Percentiles rank a stretch among this genome's conserved stretches.
Evolutionary conservation across 92 coral and sea anemone species (phyloP).

Genomic region (Palythoa heliodiscus): DNA sequence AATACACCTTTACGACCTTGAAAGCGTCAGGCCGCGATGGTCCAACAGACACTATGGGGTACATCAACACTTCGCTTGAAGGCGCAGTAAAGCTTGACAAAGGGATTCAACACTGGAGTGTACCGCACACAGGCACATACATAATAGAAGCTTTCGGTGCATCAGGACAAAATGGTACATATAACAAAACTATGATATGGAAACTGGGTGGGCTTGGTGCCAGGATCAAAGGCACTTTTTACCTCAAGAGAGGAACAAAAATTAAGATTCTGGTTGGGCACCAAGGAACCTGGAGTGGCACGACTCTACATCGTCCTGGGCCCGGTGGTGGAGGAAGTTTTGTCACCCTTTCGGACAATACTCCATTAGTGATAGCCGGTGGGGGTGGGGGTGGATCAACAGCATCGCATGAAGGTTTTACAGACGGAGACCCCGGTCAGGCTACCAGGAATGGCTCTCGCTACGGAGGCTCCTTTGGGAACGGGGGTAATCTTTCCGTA

Average conservation of each 20-base stretch:
- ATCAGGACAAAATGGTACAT: slow-evolving; percentile 77
- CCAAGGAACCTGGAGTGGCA: slow-evolving; percentile 47
- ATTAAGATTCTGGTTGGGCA: slow-evolving; percentile 82
- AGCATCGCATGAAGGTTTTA: slow-evolving; percentile 7
- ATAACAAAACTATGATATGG: slow-evolving; percentile 23
- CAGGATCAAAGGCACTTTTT: slow-evolving; percentile 66
- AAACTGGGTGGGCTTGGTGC: slow-evolving; percentile 81
- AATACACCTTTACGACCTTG: slow-evolving; percentile 58
- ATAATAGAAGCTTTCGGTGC: slow-evolving; percentile 78
- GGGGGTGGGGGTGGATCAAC: slow-evolving; percentile 90
- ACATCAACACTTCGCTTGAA: slow-evolving; percentile 65
- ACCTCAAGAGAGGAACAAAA: slow-evolving; percentile 46
- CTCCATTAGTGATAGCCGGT: slow-evolving; percentile 75
- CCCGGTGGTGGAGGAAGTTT: slow-evolving; percentile 91
- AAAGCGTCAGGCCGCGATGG: slow-evolving; percentile 62
- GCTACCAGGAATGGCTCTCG: slow-evolving; percentile 63
- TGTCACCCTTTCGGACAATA: slow-evolving; percentile 63
- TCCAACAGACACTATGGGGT: slow-evolving; percentile 55
- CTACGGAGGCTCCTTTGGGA: slow-evolving; percentile 58
- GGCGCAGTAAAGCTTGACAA: slow-evolving; percentile 60
- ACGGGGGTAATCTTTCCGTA: slow-evolving; percentile 60
- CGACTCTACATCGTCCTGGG: slow-evolving; percentile 49
- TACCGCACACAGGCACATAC: slow-evolving; percentile 73
- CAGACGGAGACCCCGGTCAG: slow-evolving; percentile 86
- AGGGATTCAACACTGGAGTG: slow-evolving; percentile 76